Conservation (phyloP, 2,888 invertebrate genomes). For the Tetropium fuscum region DNA sequence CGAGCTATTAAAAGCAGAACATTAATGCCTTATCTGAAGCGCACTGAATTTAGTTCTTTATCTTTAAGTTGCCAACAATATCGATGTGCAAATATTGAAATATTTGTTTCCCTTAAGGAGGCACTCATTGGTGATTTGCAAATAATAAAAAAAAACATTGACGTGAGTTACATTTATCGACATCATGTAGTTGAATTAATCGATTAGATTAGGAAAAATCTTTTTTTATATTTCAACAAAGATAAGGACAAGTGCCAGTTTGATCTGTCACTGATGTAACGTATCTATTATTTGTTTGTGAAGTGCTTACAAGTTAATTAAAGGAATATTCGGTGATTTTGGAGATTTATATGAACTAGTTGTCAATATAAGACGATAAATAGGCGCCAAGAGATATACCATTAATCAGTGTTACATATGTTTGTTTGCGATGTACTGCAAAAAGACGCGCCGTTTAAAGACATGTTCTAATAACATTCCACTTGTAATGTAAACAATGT, state of each 20-base stretch:
- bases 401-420: background rate
- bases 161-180: conserved; percentile 17
- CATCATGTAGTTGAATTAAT: conserved; percentile 16
- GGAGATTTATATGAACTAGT: conserved; percentile 1
- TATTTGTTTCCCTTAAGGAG: conserved; percentile 22
- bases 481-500: no score
- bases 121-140: conserved; percentile 22
- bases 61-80: conserved; percentile 13
- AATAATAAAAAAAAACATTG: conserved; percentile 26
- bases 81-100: conserved; percentile 26
- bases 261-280: conserved; percentile 15
- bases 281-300: conserved; percentile 22
- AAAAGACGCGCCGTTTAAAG: no score
- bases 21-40: conserved; percentile 6
- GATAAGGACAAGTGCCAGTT: conserved; percentile 12
- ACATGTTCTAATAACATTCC: no score
- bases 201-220: conserved; percentile 22
- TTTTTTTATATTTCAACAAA: conserved; percentile 20
- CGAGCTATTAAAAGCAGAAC: background rate
- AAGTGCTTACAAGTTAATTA: conserved; percentile 1
- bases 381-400: conserved; percentile 8
- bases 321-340: background rate
- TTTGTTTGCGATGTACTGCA: no score
- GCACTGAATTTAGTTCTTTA: conserved; percentile 24
- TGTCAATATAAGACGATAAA: background rate